Conservation (phyloP, 2,113 vertebrate species). For the Actenoides lindsayi region DNA sequence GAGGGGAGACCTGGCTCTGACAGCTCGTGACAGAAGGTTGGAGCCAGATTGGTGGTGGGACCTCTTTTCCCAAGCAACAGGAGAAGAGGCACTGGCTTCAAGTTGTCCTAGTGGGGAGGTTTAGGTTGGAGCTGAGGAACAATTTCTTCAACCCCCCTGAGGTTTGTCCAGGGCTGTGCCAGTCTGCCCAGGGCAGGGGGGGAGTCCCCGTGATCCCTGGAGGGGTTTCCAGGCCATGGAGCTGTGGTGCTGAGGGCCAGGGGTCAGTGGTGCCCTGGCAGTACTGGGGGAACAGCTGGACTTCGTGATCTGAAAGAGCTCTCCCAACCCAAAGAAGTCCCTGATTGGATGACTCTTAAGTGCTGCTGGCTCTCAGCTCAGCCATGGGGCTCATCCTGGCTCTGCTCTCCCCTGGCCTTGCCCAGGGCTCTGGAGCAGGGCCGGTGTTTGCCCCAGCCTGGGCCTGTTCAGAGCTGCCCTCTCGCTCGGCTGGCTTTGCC, state of each 20-base stretch:
- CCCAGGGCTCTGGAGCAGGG: background rate
- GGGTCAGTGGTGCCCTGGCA: background rate
- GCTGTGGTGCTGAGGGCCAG: background rate
- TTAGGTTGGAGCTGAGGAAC: no score
- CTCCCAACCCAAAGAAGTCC: background rate
- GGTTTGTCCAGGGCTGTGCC: background rate
- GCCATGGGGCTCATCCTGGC: background rate
- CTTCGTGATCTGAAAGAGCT: background rate
- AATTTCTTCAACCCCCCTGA: no score
- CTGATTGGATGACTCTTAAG: background rate
- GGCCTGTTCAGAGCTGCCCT: background rate
- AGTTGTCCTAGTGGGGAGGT: no score
- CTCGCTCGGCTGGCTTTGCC: background rate
- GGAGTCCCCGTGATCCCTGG: background rate
- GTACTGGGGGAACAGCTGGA: background rate
- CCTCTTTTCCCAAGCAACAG: no score
- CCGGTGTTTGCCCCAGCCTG: accelerated
- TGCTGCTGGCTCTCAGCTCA: background rate
- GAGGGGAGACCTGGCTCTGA: no score
- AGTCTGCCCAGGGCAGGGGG: background rate
- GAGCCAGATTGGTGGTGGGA: no score
- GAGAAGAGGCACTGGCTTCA: no score
- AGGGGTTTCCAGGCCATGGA: background rate
- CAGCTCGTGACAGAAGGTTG: no score
- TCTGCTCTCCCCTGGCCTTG: background rate